These are phyloP conservation scores for Baccha elongata DNA, from an alignment of 2,888 invertebrate genomes.

Conservation along the genomic window DNA sequence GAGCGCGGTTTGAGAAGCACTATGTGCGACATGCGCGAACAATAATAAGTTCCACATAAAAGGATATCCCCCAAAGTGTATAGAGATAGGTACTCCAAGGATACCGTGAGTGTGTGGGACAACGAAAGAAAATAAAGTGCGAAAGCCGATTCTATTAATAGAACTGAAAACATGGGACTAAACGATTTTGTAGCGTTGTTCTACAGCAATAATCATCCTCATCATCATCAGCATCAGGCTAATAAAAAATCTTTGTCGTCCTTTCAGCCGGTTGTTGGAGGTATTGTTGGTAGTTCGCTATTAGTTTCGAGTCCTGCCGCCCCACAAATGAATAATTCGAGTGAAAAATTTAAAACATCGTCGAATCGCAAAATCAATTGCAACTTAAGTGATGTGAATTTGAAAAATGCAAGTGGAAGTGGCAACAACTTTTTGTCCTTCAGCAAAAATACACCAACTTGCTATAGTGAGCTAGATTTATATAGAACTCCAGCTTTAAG, in stretches of 20 bases:
- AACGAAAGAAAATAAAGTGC: slow-evolving; percentile 54
- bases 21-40: slow-evolving; percentile 64
- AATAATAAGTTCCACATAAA: slow-evolving; percentile 71
- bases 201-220: slow-evolving; percentile 76
- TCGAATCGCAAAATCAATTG: slow-evolving; percentile 76
- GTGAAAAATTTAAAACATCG: slow-evolving; percentile 64
- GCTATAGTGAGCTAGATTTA: slow-evolving; percentile 80
- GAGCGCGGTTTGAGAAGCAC: slow-evolving; percentile 61
- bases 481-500: slow-evolving; percentile 77
- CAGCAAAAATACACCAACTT: slow-evolving; percentile 63
- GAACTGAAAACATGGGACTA: slow-evolving; percentile 78
- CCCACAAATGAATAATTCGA: slow-evolving; percentile 66
- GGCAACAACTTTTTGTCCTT: slow-evolving; percentile 49
- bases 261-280: slow-evolving; percentile 56
- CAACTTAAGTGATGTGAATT: slow-evolving; percentile 78
- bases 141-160: slow-evolving; percentile 66
- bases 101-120: slow-evolving; percentile 42
- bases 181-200: slow-evolving; percentile 82
- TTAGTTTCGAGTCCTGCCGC: slow-evolving; percentile 41
- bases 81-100: slow-evolving; percentile 56
- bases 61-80: slow-evolving; percentile 34
- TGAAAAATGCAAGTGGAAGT: slow-evolving; percentile 74
- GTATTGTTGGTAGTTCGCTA: slow-evolving; percentile 46
- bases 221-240: slow-evolving; percentile 41
- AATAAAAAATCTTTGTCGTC: slow-evolving; percentile 58